These are phyloP conservation scores for Malacosoma neustria DNA, from an alignment of 2,888 invertebrate species.

Conservation along the genomic window DNA sequence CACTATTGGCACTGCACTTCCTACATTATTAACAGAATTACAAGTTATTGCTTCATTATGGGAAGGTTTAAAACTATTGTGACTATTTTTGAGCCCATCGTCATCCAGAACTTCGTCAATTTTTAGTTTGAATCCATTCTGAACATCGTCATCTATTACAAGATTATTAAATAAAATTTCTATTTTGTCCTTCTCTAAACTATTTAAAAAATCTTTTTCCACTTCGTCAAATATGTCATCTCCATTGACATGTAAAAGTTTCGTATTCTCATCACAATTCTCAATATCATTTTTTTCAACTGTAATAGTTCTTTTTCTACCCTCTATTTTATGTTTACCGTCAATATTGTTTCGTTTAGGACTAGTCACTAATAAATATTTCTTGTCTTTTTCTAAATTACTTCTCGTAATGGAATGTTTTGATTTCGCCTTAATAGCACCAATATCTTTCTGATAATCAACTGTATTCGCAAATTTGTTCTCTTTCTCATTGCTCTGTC, in stretches of 20 bases:
- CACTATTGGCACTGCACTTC: slow-evolving; percentile 61
- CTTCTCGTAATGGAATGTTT: slow-evolving; percentile 68
- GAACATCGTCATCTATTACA: slow-evolving; percentile 32
- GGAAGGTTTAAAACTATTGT: slow-evolving; percentile 40
- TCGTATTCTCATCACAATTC: slow-evolving; percentile 21
- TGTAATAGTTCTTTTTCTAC: slow-evolving; percentile 25
- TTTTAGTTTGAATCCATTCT: slow-evolving; percentile 27
- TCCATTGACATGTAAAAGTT: slow-evolving; percentile 33
- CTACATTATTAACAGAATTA: slow-evolving; percentile 28
- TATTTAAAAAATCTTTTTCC: slow-evolving; percentile 37
- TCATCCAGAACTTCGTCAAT: slow-evolving; percentile 26
- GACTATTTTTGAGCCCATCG: slow-evolving; percentile 42
- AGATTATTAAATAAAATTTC: slow-evolving; percentile 59
- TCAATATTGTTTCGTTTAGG: slow-evolving; percentile 47
- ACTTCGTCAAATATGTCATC: slow-evolving; percentile 56
- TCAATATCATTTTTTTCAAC: slow-evolving; percentile 33
- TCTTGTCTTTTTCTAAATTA: slow-evolving; percentile 68
- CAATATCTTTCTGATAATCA: slow-evolving; percentile 50
- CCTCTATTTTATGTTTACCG: slow-evolving; percentile 38
- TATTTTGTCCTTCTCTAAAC: slow-evolving; percentile 46
- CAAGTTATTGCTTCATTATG: slow-evolving; percentile 28
- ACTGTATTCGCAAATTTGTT: slow-evolving; percentile 42
- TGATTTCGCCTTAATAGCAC: slow-evolving; percentile 69
- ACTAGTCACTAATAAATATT: slow-evolving; percentile 57
- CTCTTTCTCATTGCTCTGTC: slow-evolving; percentile 54